A percentile compares a stretch with the other conserved stretches of the same genome.
Evolutionary conservation across 2,888 invertebrate species (phyloP).

Genomic region (Lasioglossum zephyrum): DNA sequence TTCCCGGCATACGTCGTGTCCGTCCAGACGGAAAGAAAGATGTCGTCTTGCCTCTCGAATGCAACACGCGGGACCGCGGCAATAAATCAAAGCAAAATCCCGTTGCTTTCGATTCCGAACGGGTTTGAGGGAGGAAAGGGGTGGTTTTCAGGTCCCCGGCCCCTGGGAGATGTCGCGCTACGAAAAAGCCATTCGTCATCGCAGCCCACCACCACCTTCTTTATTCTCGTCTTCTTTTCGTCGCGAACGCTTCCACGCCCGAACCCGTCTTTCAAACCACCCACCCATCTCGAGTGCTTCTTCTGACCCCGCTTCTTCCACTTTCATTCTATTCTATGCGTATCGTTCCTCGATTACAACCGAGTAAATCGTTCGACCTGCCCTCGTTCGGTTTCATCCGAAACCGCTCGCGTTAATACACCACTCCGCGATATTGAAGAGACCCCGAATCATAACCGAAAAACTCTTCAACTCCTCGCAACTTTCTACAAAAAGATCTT

Average conservation of each 20-base stretch:
- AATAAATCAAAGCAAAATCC: conserved; percentile 67
- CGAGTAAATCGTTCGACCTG: neutral
- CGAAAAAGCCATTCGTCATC: conserved; percentile 70
- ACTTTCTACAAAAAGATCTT: neutral
- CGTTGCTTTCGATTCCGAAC: conserved; percentile 66
- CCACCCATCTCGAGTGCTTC: conserved; percentile 30
- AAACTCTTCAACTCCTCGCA: neutral
- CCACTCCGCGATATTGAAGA: neutral
- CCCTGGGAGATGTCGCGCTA: conserved; percentile 62
- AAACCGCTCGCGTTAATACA: neutral
- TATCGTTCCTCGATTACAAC: neutral
- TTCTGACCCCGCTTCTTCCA: conserved; percentile 9
- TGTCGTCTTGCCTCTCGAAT: conserved; percentile 53
- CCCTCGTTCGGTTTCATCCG: neutral
- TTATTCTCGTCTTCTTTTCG: conserved; percentile 30
- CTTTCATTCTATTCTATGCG: neutral
- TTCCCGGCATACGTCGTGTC: conserved; percentile 15
- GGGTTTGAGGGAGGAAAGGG: conserved; percentile 64
- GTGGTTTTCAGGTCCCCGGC: conserved; percentile 55
- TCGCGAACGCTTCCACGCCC: conserved; percentile 30
- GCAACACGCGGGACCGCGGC: conserved; percentile 50
- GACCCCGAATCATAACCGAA: neutral
- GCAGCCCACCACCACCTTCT: conserved; percentile 44
- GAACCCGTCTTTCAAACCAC: conserved; percentile 44
- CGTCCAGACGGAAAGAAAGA: conserved; percentile 44